phyloP scores from a whole-genome alignment of 2,797 vertebrate genomes.

The Peromyscus nudipes region DNA sequence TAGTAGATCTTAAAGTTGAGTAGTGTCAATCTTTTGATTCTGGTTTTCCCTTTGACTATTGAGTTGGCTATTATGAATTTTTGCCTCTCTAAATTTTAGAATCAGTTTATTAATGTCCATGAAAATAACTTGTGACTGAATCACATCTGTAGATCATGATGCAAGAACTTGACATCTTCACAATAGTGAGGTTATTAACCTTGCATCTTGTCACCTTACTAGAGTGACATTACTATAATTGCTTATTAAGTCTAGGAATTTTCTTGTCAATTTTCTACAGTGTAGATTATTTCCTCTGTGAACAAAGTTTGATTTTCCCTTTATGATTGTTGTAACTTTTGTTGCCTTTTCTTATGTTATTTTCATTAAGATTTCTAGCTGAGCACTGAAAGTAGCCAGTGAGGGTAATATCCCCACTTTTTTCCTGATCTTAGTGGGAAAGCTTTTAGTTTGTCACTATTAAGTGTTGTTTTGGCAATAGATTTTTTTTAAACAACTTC shows the following conservation, averaged over 20 bases:
- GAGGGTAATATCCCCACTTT: not conserved
- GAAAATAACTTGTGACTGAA: not conserved
- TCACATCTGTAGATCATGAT: not conserved
- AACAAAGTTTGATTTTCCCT: not conserved
- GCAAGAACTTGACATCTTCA: not conserved
- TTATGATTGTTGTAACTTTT: not conserved
- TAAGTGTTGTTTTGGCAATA: not conserved
- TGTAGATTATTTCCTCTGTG: not conserved
- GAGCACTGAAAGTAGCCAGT: not conserved
- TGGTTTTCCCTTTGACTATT: too few species aligned
- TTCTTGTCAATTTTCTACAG: not conserved
- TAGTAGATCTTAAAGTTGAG: not conserved
- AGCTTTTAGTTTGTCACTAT: not conserved
- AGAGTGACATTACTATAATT: not conserved
- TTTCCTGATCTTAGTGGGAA: not conserved
- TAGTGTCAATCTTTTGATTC: not conserved
- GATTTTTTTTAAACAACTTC: not conserved
- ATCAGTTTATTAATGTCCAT: not conserved
- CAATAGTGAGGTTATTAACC: not conserved
- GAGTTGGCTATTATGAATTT: not conserved
- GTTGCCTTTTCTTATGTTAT: not conserved
- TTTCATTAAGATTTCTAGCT: not conserved
- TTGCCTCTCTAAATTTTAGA: not conserved
- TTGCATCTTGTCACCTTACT: not conserved
- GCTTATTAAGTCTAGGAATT: not conserved